Evolutionary conservation across 2,888 invertebrate species (phyloP), one percentile per base, ranked within the genome.

Genomic region (Stomorhina lunata): DNA sequence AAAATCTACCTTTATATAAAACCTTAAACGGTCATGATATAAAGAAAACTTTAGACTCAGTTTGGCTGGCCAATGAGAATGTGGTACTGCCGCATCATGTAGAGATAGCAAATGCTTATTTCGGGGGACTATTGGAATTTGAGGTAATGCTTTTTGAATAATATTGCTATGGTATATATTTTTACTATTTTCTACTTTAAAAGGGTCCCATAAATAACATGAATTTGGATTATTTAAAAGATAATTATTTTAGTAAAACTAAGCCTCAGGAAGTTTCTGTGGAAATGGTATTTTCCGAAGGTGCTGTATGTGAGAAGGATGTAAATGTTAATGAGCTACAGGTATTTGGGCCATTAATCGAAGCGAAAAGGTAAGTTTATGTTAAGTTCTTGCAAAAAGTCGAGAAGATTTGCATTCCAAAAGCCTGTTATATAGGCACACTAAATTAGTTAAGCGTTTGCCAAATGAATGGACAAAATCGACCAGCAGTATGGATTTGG

Each of bases 221-320:
- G 10, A 88, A 92, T 84, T 86, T 94, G 63, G 87, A 90, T 6
- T 88, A 91, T 84, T 85, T 94, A 48, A 88, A 90, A 17, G 85
- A 91, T 15, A 92, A 92, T 85, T 93, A 93, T 81, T 91, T 94
- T 57, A 93, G 93, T 85, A 92, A 92, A 85, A 90, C 92, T 4
- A 90, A 88, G 71, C 86, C 91, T 27, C 93, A 93, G 89, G 88
- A 87, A 15, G 88, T 93, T 34, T 85, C 87, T 4, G 90, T 91
- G 9, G 87, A 88, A 57, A 88, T 93, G 80, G 85, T 88, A 40
- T 92, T 94, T 83, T 84, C 89, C 5, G 90, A 90, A 83, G 88
- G 88, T 50, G 88, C 92, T 45, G 85, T 88, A 72, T 92, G 92
- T 82, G 84, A 87, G 59, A 87, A 88, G 9, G 87, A 89, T 73